phyloP scores from a whole-genome alignment of 64 coral and sea anemone genomes.

The Pocillopora damicornis region DNA sequence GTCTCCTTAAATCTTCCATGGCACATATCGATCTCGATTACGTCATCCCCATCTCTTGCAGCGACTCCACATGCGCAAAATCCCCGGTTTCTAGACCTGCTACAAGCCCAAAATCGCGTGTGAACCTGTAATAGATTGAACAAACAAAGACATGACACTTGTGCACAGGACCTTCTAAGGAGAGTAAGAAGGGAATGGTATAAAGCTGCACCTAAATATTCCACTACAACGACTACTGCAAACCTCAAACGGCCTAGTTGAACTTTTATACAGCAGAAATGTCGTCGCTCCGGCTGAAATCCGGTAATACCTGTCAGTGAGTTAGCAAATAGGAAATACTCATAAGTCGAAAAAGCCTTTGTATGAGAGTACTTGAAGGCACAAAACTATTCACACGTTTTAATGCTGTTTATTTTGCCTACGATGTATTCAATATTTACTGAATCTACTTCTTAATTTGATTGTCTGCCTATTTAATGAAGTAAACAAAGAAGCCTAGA shows the following conservation, averaged over 20 bases:
- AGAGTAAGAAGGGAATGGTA: too few species aligned
- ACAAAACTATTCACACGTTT: too few species aligned
- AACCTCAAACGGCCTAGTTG: conserved; percentile 54
- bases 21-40: conserved; percentile 92
- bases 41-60: conserved; percentile 67
- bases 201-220: too few species aligned
- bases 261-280: conserved; percentile 54
- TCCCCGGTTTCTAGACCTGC: conserved; percentile 30
- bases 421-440: too few species aligned
- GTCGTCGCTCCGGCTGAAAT: background rate
- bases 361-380: too few species aligned
- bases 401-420: too few species aligned
- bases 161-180: too few species aligned
- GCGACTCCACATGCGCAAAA: conserved; percentile 82
- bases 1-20: conserved; percentile 54
- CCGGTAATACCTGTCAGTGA: background rate
- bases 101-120: conserved; percentile 65
- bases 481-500: too few species aligned
- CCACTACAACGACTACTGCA: too few species aligned
- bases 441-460: too few species aligned
- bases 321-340: background rate
- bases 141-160: background rate
- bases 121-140: conserved; percentile 53
- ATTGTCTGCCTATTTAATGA: too few species aligned
- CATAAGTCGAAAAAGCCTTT: background rate